Percentiles rank a stretch among this genome's conserved stretches.
Evolutionary conservation across 1,140 invertebrate genomes (phyloP).

Genomic region (Drosophila simulans): DNA sequence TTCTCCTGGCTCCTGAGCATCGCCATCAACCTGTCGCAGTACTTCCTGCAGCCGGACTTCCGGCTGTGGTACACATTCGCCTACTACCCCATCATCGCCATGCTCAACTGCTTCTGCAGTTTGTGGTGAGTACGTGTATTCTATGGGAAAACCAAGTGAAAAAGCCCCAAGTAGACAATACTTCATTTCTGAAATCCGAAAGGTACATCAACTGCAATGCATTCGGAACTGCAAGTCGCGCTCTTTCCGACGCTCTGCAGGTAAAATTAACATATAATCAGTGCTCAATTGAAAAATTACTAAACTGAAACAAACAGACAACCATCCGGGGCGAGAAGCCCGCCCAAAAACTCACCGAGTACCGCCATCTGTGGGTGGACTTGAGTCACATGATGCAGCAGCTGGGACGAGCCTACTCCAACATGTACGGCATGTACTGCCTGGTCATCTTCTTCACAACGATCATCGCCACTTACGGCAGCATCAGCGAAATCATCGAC

Average conservation of each 20-base stretch:
- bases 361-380: constrained; percentile 89
- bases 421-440: constrained; percentile 90
- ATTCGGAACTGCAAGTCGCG: constrained; percentile 87
- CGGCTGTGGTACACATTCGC: constrained; percentile 88
- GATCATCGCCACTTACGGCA: constrained; percentile 88
- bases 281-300: background rate
- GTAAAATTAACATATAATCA: background rate
- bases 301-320: constrained; percentile 70
- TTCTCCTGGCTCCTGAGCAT: constrained; percentile 88
- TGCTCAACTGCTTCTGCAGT: constrained; percentile 89
- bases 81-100: constrained; percentile 89
- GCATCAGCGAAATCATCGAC: constrained; percentile 88
- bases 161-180: background rate
- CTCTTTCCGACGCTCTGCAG: constrained; percentile 86
- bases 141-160: background rate
- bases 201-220: constrained; percentile 88
- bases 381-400: constrained; percentile 90
- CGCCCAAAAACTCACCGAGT: constrained; percentile 87
- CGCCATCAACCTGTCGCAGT: constrained; percentile 87
- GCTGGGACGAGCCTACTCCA: constrained; percentile 88
- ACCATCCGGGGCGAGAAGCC: constrained; percentile 87
- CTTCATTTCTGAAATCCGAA: background rate
- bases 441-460: constrained; percentile 89
- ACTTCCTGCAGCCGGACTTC: constrained; percentile 88
- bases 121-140: constrained; percentile 85